Conservation (phyloP, 1,140 invertebrate genomes). For the Drosophila willistoni region DNA sequence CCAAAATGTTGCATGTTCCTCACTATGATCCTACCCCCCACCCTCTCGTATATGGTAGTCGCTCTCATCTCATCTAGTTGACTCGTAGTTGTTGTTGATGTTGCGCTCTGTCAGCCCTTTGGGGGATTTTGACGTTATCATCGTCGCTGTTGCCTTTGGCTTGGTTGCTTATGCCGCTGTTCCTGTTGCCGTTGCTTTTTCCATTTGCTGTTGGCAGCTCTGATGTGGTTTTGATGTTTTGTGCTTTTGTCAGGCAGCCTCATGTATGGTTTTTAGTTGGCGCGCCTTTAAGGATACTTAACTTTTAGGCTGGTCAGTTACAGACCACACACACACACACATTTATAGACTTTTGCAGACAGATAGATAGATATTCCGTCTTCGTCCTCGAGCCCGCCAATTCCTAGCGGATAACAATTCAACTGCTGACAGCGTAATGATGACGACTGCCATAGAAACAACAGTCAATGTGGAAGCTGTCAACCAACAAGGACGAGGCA, state of each 20-base stretch:
- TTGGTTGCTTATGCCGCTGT: constrained; percentile 18
- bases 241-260: constrained; percentile 53
- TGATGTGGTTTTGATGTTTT: constrained; percentile 78
- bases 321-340: constrained; percentile 5
- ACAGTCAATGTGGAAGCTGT: constrained; percentile 54
- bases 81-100: constrained; percentile 55
- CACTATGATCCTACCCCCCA: constrained; percentile 15
- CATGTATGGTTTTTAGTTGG: constrained; percentile 29
- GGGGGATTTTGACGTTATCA: constrained; percentile 66
- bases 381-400: constrained; percentile 39
- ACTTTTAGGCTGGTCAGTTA: constrained; percentile 45
- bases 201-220: background rate
- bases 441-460: constrained; percentile 59
- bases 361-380: constrained; percentile 17
- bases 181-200: constrained; percentile 15
- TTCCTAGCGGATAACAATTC: constrained; percentile 65
- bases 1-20: constrained; percentile 19
- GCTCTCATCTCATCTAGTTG: constrained; percentile 41
- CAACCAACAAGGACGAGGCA: constrained; percentile 68
- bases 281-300: constrained; percentile 38
- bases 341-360: background rate
- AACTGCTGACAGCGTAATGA: constrained; percentile 71
- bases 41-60: background rate
- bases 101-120: constrained; percentile 69
- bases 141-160: constrained; percentile 31